Evolutionary conservation across 2,113 vertebrate genomes (phyloP).

Genomic region (Chaetodon trifascialis): DNA sequence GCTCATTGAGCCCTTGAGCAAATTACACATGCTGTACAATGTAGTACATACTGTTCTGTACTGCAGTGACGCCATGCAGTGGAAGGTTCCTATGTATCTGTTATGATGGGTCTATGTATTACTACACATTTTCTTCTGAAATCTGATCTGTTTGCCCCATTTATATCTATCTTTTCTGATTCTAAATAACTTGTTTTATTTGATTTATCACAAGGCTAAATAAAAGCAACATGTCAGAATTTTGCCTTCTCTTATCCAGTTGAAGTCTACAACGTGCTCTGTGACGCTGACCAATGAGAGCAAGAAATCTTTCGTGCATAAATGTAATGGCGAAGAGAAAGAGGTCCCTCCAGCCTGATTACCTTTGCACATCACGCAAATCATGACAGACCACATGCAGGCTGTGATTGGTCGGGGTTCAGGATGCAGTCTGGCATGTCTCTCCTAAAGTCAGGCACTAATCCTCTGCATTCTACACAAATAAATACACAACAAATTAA

Average conservation of each 20-base stretch:
- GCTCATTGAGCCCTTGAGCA: neutral
- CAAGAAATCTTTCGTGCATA: neutral
- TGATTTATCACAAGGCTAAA: no score
- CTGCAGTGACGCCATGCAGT: no score
- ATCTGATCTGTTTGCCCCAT: no score
- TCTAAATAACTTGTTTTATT: no score
- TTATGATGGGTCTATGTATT: no score
- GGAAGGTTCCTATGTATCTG: neutral
- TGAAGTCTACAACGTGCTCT: neutral
- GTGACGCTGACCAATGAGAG: neutral
- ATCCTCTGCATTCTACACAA: neutral
- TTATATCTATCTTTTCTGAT: no score
- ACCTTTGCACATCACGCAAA: neutral
- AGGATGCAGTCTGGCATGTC: neutral
- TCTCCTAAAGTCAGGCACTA: neutral
- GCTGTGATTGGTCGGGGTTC: neutral
- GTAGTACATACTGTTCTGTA: neutral
- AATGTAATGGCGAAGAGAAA: neutral
- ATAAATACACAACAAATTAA: constrained; percentile 10
- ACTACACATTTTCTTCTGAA: no score
- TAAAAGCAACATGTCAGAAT: no score
- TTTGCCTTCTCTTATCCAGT: no score
- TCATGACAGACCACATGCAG: neutral
- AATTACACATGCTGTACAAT: neutral
- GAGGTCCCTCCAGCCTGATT: neutral